Evolutionary conservation across 2,888 invertebrate genomes (phyloP).

Genomic region (Tridacna crocea): DNA sequence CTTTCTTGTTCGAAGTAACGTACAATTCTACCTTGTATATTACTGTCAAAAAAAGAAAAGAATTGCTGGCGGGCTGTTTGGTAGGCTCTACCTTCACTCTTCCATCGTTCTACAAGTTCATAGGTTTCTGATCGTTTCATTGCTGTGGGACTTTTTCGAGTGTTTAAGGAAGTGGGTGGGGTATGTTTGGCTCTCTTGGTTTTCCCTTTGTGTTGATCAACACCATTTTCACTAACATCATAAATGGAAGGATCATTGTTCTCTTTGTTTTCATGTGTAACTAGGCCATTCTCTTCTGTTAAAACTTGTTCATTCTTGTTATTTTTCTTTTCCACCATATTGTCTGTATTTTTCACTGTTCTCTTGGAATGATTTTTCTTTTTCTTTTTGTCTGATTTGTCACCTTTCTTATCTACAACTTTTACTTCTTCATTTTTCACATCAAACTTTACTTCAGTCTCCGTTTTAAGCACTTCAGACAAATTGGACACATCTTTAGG

Average conservation of each 20-base stretch:
- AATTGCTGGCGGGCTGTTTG: constrained; percentile 56
- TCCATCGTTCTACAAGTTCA: constrained; percentile 64
- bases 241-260: constrained; percentile 53
- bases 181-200: constrained; percentile 34
- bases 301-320: constrained; percentile 51
- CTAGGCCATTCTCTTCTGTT: background rate
- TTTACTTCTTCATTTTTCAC: constrained; percentile 40
- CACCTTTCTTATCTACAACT: constrained; percentile 38
- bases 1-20: constrained; percentile 82
- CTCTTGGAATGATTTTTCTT: constrained; percentile 46
- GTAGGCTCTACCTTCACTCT: constrained; percentile 58
- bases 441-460: constrained; percentile 35
- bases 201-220: constrained; percentile 21
- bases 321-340: constrained; percentile 48
- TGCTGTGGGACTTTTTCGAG: constrained; percentile 29
- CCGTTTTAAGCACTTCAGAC: constrained; percentile 35
- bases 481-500: constrained; percentile 36
- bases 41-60: constrained; percentile 66
- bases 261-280: constrained; percentile 53
- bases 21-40: constrained; percentile 71
- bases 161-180: constrained; percentile 53
- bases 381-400: constrained; percentile 42
- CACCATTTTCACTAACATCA: constrained; percentile 43
- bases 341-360: constrained; percentile 43
- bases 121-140: constrained; percentile 60